These are phyloP conservation scores for Spisula subtruncata DNA, from an alignment of 2,888 invertebrate species.

Conservation along the genomic window DNA sequence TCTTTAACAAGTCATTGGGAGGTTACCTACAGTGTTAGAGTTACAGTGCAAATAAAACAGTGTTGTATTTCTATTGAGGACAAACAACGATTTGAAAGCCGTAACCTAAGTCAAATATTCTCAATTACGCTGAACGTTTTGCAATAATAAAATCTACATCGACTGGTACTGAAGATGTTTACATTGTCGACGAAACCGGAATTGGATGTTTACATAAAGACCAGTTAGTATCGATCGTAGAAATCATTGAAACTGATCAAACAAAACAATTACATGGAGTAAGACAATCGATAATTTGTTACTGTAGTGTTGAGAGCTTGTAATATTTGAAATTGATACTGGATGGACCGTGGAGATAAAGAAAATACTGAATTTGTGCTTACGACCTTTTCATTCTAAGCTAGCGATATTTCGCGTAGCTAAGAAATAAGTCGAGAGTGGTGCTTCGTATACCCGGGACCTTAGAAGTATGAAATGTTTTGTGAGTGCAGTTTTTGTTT, in stretches of 20 bases:
- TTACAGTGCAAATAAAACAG: neutral
- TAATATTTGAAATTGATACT: too few species aligned
- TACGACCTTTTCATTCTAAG: too few species aligned
- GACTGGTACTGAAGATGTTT: constrained; percentile 5
- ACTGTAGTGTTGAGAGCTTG: neutral
- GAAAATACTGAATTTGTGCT: too few species aligned
- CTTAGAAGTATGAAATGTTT: too few species aligned
- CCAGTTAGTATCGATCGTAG: constrained; percentile 17
- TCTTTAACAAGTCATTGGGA: neutral
- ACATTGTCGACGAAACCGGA: constrained; percentile 27
- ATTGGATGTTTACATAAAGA: constrained; percentile 8
- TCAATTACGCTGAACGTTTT: constrained; percentile 1
- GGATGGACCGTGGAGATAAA: too few species aligned
- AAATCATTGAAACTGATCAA: constrained; percentile 22
- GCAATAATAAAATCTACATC: neutral
- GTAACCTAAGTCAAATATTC: constrained; percentile 8
- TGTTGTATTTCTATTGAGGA: constrained; percentile 1
- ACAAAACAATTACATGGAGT: neutral
- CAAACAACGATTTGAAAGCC: neutral
- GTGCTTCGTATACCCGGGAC: too few species aligned
- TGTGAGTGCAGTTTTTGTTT: too few species aligned
- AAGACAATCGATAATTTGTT: constrained; percentile 4
- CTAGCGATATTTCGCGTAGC: too few species aligned
- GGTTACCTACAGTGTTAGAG: neutral
- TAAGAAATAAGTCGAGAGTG: too few species aligned